phyloP scores from a whole-genome alignment of 2,888 invertebrate species.

The Troilus luridus region DNA sequence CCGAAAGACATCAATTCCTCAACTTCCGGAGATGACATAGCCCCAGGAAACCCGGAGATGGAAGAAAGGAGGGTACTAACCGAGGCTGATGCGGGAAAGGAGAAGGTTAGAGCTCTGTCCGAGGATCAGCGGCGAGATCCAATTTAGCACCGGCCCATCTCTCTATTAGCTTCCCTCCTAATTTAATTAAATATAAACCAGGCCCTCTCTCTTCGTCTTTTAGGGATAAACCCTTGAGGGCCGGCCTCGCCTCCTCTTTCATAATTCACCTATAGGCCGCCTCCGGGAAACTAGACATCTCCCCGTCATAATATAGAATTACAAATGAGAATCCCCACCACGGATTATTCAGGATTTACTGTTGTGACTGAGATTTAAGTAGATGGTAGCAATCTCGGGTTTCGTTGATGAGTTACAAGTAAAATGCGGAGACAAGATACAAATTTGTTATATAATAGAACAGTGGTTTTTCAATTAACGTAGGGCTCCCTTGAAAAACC shows the following conservation, averaged over 20 bases:
- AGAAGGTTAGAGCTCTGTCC: conserved; percentile 19
- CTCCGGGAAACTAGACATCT: neutral
- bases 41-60: neutral
- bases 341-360: neutral
- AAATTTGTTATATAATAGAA: too few relatives aligned
- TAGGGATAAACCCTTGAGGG: conserved; percentile 11
- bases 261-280: conserved; percentile 27
- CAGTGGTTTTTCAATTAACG: too few relatives aligned
- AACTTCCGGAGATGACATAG: neutral
- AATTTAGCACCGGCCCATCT: conserved; percentile 23
- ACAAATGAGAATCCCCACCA: neutral
- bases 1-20: neutral
- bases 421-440: too few relatives aligned
- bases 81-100: neutral
- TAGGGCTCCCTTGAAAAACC: too few relatives aligned
- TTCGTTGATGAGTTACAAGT: too few relatives aligned
- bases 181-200: conserved; percentile 50
- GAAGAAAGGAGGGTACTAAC: neutral
- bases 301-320: conserved; percentile 33
- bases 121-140: conserved; percentile 38
- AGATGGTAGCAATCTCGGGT: neutral
- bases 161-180: conserved; percentile 14
- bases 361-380: neutral
- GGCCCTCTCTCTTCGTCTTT: conserved; percentile 25
- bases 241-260: neutral